Evolutionary conservation across 2,888 invertebrate genomes (phyloP).

Genomic region (Epinotia brunnichana): DNA sequence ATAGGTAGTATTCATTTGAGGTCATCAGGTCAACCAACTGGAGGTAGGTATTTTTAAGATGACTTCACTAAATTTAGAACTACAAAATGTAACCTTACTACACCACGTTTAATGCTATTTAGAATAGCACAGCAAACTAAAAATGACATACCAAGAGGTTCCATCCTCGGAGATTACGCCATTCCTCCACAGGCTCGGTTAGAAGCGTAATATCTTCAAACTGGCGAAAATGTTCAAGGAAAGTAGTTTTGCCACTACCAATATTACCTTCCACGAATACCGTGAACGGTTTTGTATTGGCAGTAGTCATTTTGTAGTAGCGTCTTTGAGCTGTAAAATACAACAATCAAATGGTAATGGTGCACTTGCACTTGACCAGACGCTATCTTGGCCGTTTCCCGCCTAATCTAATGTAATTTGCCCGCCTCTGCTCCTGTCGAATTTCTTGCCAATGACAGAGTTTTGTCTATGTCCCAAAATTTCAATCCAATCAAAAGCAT

Average conservation of each 20-base stretch:
- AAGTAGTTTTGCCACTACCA: constrained; percentile 95
- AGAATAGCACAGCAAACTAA: neutral
- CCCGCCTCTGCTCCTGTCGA: constrained; percentile 47
- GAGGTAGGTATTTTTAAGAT: neutral
- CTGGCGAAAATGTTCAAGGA: constrained; percentile 90
- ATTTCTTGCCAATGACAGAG: constrained; percentile 27
- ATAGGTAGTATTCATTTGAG: constrained; percentile 6
- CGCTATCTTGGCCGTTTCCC: constrained; percentile 55
- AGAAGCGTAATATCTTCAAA: constrained; percentile 87
- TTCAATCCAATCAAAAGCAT: constrained; percentile 55
- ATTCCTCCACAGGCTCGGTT: constrained; percentile 92
- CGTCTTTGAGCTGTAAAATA: constrained; percentile 53
- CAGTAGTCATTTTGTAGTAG: constrained; percentile 63
- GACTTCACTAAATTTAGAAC: neutral
- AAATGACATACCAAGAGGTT: constrained; percentile 86
- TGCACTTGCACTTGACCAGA: constrained; percentile 12
- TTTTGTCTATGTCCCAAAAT: constrained; percentile 44
- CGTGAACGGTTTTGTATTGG: constrained; percentile 87
- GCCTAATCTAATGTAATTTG: constrained; percentile 65
- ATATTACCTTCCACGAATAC: constrained; percentile 95
- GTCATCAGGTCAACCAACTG: constrained; percentile 7
- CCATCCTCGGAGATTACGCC: constrained; percentile 91
- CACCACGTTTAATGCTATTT: neutral
- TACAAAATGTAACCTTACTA: neutral
- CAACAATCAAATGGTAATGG: constrained; percentile 40